Conservation (phyloP, 2,888 invertebrate species). For the Plebejus argus region DNA sequence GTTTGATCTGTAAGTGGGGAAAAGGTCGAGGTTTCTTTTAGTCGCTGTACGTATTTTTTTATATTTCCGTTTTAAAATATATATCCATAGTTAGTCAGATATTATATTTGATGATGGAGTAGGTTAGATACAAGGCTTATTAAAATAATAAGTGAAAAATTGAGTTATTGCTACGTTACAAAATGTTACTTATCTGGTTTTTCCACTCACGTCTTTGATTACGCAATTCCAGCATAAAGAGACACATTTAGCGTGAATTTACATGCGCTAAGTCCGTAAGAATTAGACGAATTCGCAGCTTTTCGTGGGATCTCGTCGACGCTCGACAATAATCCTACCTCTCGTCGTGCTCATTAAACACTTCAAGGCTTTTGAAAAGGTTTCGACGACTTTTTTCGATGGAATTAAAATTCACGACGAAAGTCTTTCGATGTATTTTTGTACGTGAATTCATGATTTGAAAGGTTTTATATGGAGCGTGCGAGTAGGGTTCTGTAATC, state of each 20-base stretch:
- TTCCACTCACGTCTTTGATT: too few relatives aligned
- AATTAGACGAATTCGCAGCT: neutral
- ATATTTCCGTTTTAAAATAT: too few relatives aligned
- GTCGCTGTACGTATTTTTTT: neutral
- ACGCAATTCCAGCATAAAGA: too few relatives aligned
- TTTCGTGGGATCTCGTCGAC: conserved; percentile 2
- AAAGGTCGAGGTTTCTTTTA: neutral
- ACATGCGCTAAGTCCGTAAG: too few relatives aligned
- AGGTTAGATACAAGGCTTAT: too few relatives aligned
- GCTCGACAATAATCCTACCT: neutral
- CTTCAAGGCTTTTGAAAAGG: neutral
- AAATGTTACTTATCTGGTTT: too few relatives aligned
- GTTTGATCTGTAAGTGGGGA: conserved; percentile 5
- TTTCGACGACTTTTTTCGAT: neutral
- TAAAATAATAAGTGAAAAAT: too few relatives aligned
- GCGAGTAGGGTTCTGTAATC: too few relatives aligned
- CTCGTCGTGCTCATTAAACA: neutral
- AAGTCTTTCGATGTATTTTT: neutral
- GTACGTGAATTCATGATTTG: neutral
- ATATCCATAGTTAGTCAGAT: too few relatives aligned
- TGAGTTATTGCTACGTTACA: too few relatives aligned
- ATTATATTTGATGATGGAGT: too few relatives aligned
- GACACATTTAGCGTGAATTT: too few relatives aligned
- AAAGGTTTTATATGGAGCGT: neutral
- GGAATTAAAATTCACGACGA: conserved; percentile 4